Base-by-base conservation (phyloP, 2,797 vertebrate species). In the Thalassophryne amazonica region DNA sequence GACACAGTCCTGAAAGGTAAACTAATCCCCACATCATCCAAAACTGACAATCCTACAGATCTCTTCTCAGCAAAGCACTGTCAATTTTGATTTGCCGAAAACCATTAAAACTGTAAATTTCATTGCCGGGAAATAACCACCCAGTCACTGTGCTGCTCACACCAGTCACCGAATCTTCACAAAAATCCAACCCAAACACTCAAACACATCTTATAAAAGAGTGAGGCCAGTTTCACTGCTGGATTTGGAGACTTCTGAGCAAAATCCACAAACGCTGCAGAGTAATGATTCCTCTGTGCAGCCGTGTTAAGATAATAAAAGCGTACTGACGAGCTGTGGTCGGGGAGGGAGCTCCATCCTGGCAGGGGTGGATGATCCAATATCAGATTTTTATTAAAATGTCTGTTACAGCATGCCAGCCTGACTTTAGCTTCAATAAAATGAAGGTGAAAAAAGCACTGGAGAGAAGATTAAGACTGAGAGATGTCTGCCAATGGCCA, bases 401-500 rank as follows among this genome's bases (percentile, higher is more conserved):
- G 8, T 7, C 22, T 19, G 32, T 60, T 36, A 51, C 16, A 29
- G n/a, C 11, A 3, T 5, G 5, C 27, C 33, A 14, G 33, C 4
- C 37, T 45, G 54, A 15, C 8, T 42, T 39, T 6, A 33, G 12
- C 35, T 19, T 30, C 25, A 33, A 41, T 42, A 57, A 69, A 63
- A 3, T 31, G 37, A 32, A 27, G 13, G 14, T 53, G 33, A 41
- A 30, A 33, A 38, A 5, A 47, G 34, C 2, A 1, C 15, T 7
- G 16, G 20, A 24, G 15, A 37, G 33, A 5, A 30, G 36, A 33
- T 7, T 37, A 19, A 62, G 39, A 48, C 14, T 20, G 28, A 38
- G 40, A n/a, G 34, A 46, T 15, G 48, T 58, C 61, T 72, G 69
- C 64, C 73, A 77, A 68, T 59, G 58, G 78, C 60, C 58, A 64